Evolutionary conservation across 1,140 invertebrate species (phyloP).

Genomic region (Drosophila nebulosa): DNA sequence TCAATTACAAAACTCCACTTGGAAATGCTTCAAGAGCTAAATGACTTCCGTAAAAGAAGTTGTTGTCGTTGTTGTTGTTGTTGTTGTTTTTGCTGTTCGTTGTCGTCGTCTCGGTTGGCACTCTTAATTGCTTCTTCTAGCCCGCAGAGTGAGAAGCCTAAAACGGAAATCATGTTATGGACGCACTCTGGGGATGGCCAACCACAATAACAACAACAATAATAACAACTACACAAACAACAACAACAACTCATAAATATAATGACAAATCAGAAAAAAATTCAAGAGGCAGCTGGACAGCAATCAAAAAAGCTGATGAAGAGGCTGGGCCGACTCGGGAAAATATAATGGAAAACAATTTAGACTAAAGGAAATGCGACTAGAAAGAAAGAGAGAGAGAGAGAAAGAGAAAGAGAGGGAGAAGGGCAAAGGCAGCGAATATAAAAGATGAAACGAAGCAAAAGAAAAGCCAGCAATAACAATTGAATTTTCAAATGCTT

Average conservation of each 20-base stretch:
- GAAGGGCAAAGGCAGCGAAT: not conserved
- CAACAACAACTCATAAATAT: conserved; percentile 74
- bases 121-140: conserved; percentile 60
- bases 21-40: conserved; percentile 52
- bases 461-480: conserved; percentile 69
- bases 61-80: conserved; percentile 16
- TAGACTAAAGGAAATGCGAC: conserved; percentile 30
- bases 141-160: conserved; percentile 56
- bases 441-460: conserved; percentile 1
- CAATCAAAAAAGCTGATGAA: conserved; percentile 66
- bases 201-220: conserved; percentile 55
- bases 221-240: too few relatives aligned
- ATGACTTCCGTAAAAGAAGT: conserved; percentile 71
- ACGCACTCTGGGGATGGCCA: conserved; percentile 43
- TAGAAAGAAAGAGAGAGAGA: not conserved
- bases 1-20: conserved; percentile 68
- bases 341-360: conserved; percentile 77
- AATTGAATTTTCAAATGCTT: conserved; percentile 76
- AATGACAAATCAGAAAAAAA: conserved; percentile 76
- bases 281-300: conserved; percentile 59
- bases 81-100: not conserved
- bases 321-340: conserved; percentile 42
- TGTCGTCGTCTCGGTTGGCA: conserved; percentile 13
- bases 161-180: conserved; percentile 77
- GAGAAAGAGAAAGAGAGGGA: not conserved